Conservation (phyloP, 2,888 invertebrate genomes). For the Prosopocoilus inquinatus region DNA sequence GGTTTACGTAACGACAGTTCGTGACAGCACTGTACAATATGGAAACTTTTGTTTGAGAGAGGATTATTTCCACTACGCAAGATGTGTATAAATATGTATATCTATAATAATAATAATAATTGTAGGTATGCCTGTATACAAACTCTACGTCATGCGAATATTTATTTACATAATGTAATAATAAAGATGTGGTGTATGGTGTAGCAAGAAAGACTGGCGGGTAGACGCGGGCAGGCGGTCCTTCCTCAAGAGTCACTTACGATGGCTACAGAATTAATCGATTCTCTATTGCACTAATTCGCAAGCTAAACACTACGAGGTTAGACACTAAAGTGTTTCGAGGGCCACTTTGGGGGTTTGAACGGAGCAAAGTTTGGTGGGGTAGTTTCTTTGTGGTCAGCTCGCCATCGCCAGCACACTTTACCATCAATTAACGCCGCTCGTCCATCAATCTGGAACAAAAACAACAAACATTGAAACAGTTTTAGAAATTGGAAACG, state of each 20-base stretch:
- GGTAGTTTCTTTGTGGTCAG: constrained; percentile 3
- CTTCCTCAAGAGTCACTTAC: not conserved
- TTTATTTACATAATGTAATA: no score
- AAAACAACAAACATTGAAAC: not conserved
- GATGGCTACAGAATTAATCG: not conserved
- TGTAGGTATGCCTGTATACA: no score
- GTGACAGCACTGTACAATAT: constrained; percentile 10
- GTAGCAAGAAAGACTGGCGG: no score
- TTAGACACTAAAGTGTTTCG: not conserved
- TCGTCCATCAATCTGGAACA: not conserved
- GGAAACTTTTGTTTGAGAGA: not conserved
- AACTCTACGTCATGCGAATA: no score
- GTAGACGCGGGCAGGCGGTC: not conserved
- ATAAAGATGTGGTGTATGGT: no score
- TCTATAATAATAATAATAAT: no score
- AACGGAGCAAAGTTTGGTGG: not conserved
- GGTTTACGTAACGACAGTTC: constrained; percentile 16
- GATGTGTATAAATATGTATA: not conserved
- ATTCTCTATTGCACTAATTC: constrained; percentile 1
- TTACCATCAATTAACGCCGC: not conserved
- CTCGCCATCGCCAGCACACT: not conserved
- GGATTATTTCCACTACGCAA: constrained; percentile 2
- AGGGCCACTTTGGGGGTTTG: not conserved
- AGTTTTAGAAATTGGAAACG: no score
- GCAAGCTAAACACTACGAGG: not conserved